Evolutionary conservation across 2,888 invertebrate genomes (phyloP), one percentile per base, ranked within the genome.

Genomic region (Tipula confusa): DNA sequence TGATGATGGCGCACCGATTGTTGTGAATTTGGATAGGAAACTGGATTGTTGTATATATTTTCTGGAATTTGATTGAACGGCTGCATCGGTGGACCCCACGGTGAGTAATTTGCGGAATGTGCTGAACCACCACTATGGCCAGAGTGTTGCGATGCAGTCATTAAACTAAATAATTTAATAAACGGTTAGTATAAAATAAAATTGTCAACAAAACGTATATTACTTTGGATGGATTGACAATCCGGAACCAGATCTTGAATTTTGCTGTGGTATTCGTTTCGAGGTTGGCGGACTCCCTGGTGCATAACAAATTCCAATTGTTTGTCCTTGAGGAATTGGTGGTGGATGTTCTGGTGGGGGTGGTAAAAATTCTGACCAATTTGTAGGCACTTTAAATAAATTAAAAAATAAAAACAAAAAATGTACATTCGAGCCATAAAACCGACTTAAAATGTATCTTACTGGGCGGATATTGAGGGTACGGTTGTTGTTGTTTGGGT

Each of bases 311-410:
- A 85, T 85, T 48, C 83, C 84, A n/a, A 83, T 64, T 48, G 83
- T 11, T 83, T 85, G 86, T 29, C 84, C 83, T 84, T 86, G 85
- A 11, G 90, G 91, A 84, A 91, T 89, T 83, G 92, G 92, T 24
- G 92, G 92, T 31, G 92, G 92, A 87, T 92, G 92, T 86, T 92
- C 91, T 29, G 92, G 92, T 84, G 92, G 92, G 83, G 92, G 92
- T 33, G 92, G 92, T 85, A 92, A 90, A 84, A 92, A 91, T 87
- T 92, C 92, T 79, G 91, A 90, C 91, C 92, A 92, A 87, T 91
- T 91, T 31, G 92, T 91, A 82, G 90, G 90, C 85, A 88, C 89
- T 85, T 29, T 36, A 84, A 82, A 84, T 13, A 29, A 84, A 13
- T 43, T 83, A n/a, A 83, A 7, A 13, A 82, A 79, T 28, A 29